phyloP scores from a whole-genome alignment of 1,140 invertebrate species.

The Ganaspis sp. region DNA sequence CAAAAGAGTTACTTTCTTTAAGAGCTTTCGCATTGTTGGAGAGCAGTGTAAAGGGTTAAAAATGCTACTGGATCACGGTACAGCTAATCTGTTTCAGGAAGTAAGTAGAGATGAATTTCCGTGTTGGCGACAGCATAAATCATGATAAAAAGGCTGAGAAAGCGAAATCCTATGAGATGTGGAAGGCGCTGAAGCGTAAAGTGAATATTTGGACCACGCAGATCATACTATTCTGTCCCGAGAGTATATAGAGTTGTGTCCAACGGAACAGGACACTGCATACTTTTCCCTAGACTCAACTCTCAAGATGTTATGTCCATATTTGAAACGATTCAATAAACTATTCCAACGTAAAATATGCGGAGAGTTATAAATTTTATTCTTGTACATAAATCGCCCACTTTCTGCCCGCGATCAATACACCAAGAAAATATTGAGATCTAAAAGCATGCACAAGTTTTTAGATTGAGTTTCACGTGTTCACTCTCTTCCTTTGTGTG shows the following conservation, averaged over 20 bases:
- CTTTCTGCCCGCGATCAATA: slow-evolving; percentile 2
- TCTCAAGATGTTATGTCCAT: background rate
- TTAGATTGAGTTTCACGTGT: background rate
- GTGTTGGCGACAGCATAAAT: slow-evolving; percentile 5
- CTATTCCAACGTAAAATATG: slow-evolving; percentile 9
- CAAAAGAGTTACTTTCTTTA: slow-evolving; percentile 6
- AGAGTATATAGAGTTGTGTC: background rate
- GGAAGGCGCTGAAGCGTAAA: slow-evolving; percentile 7
- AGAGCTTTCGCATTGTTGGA: background rate
- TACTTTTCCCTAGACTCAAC: background rate
- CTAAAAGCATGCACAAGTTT: slow-evolving; percentile 1
- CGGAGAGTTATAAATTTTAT: slow-evolving; percentile 7
- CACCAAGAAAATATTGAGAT: slow-evolving; percentile 6
- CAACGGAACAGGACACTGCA: background rate
- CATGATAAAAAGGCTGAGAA: background rate
- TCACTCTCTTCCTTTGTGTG: too few relatives aligned
- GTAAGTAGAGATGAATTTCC: slow-evolving; percentile 1
- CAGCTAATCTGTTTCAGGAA: background rate
- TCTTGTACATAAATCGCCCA: slow-evolving; percentile 9
- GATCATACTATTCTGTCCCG: background rate
- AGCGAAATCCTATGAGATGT: background rate
- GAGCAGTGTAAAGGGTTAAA: background rate
- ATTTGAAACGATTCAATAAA: slow-evolving; percentile 14
- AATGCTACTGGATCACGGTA: background rate
- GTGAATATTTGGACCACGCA: background rate